Conservation (phyloP, 2,113 vertebrate genomes). For the Lucifuga dentata region DNA sequence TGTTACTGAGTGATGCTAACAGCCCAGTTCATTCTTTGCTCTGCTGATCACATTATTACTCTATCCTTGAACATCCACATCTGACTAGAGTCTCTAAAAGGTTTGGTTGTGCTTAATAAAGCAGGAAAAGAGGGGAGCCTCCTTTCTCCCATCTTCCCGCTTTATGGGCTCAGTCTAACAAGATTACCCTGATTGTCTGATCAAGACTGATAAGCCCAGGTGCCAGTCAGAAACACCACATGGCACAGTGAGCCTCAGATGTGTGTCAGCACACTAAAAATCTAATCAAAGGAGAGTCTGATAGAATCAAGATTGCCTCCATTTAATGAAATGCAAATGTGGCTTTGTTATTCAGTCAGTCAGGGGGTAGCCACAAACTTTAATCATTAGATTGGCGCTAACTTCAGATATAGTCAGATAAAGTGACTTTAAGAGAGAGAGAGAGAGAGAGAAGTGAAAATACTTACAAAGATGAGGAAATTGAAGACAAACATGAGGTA, state of each 20-base stretch:
- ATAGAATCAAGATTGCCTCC: slow-evolving; percentile 76
- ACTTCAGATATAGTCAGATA: slow-evolving; percentile 52
- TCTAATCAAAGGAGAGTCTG: slow-evolving; percentile 78
- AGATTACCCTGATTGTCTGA: slow-evolving; percentile 78
- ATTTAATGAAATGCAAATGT: slow-evolving; percentile 79
- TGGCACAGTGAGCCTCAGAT: slow-evolving; percentile 66
- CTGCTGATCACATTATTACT: slow-evolving; percentile 57
- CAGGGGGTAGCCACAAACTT: slow-evolving; percentile 46
- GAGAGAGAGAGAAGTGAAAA: slow-evolving; percentile 43
- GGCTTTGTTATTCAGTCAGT: slow-evolving; percentile 62
- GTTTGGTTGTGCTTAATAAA: slow-evolving; percentile 68
- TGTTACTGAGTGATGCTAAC: slow-evolving; percentile 34
- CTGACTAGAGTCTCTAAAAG: slow-evolving; percentile 54
- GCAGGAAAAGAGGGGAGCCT: slow-evolving; percentile 64
- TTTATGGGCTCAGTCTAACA: slow-evolving; percentile 60
- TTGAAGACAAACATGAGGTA: slow-evolving; percentile 99
- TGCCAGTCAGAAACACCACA: slow-evolving; percentile 74
- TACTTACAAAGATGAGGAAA: slow-evolving; percentile 97
- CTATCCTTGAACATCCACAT: slow-evolving; percentile 34
- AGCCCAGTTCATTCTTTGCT: slow-evolving; percentile 53
- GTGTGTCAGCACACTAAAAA: slow-evolving; percentile 74
- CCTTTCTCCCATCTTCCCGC: slow-evolving; percentile 31
- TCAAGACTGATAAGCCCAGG: slow-evolving; percentile 76
- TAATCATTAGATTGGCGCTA: slow-evolving; percentile 59
- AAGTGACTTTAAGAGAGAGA: slow-evolving; percentile 17